phyloP scores from a whole-genome alignment of 2,113 vertebrate species.

The Colaptes auratus region DNA sequence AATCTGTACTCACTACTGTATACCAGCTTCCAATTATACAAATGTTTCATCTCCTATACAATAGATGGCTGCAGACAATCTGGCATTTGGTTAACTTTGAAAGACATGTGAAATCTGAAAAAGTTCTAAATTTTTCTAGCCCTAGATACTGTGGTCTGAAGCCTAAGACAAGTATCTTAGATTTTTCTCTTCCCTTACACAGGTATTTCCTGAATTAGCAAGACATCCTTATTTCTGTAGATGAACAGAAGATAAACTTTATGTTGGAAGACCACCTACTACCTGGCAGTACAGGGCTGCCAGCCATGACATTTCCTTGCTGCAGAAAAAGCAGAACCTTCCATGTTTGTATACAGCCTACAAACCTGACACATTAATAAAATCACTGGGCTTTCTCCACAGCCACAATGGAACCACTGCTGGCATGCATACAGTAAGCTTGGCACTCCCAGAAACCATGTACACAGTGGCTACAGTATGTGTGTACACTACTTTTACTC shows the following conservation, averaged over 20 bases:
- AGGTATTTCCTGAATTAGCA: not conserved
- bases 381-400: not conserved
- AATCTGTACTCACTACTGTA: not conserved
- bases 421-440: not conserved
- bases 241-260: not conserved
- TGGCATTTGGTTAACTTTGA: not conserved
- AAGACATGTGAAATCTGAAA: not conserved
- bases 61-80: not conserved
- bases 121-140: not conserved
- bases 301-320: rapidly evolving
- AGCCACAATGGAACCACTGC: not conserved
- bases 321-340: not conserved
- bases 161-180: not conserved
- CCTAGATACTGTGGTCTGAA: not conserved
- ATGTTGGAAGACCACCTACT: not conserved
- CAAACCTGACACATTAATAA: not conserved
- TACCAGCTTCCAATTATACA: not conserved
- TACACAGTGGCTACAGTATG: not conserved
- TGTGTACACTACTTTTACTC: not conserved
- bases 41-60: not conserved
- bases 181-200: not conserved
- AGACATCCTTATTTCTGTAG: not conserved
- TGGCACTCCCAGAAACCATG: not conserved
- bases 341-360: not conserved
- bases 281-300: not conserved